A percentile compares a stretch with the other conserved stretches of the same genome.
Evolutionary conservation across 2,888 invertebrate genomes (phyloP).

Genomic region (Drosophila testacea): DNA sequence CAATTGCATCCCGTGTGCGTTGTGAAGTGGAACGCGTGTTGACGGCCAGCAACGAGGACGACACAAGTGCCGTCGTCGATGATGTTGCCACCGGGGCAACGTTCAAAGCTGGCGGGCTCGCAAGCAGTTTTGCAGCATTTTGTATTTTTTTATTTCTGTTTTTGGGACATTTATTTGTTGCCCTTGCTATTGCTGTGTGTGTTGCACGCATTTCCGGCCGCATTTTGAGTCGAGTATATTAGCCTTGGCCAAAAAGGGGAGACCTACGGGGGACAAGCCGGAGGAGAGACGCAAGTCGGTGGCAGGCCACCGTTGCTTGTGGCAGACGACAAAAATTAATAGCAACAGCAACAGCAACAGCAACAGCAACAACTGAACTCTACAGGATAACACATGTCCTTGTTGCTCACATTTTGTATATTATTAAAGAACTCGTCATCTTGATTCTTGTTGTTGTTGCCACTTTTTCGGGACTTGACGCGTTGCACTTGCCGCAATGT

Average conservation of each 20-base stretch:
- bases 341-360: slow-evolving; percentile 3
- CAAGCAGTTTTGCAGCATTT: slow-evolving; percentile 28
- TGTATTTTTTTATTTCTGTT: slow-evolving; percentile 37
- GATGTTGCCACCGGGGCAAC: slow-evolving; percentile 17
- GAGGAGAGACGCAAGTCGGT: too few species aligned
- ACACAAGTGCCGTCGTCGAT: slow-evolving; percentile 45
- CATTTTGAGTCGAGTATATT: slow-evolving; percentile 74
- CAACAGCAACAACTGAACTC: slow-evolving; percentile 16
- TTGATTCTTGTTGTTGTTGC: slow-evolving; percentile 1
- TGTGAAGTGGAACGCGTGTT: slow-evolving; percentile 79
- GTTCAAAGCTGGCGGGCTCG: slow-evolving; percentile 4
- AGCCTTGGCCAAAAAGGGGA: slow-evolving; percentile 59
- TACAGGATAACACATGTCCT: slow-evolving; percentile 63
- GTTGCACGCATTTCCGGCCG: slow-evolving; percentile 75
- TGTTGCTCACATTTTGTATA: not conserved
- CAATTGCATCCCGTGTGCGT: slow-evolving; percentile 74
- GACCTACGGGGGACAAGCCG: slow-evolving; percentile 4
- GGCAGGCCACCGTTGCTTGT: slow-evolving; percentile 22
- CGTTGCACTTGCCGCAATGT: slow-evolving; percentile 72
- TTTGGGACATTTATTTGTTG: slow-evolving; percentile 72
- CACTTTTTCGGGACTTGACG: slow-evolving; percentile 42
- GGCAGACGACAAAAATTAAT: slow-evolving; percentile 47
- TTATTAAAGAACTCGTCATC: slow-evolving; percentile 2
- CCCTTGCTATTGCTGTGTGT: slow-evolving; percentile 23
- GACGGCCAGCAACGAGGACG: slow-evolving; percentile 47